A percentile compares a stretch with the other conserved stretches of the same genome.
Evolutionary conservation across 2,888 invertebrate species (phyloP).

Genomic region (Oligia strigilis): DNA sequence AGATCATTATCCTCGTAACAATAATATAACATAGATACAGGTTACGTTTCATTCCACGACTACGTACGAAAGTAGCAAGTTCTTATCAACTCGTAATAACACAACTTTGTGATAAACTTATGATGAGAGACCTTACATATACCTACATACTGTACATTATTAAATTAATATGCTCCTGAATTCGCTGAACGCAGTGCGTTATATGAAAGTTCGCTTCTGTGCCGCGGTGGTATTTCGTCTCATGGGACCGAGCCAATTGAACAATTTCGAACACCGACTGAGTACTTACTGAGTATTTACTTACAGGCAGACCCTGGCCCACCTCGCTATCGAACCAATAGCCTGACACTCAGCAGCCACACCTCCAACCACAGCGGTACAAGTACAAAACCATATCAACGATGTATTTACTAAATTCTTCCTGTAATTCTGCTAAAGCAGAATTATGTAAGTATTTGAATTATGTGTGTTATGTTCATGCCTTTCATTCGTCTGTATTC

Average conservation of each 20-base stretch:
- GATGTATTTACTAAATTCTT: background rate
- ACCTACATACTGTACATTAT: background rate
- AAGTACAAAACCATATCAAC: no score
- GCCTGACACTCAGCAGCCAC: no score
- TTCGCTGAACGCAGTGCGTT: background rate
- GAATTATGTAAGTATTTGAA: no score
- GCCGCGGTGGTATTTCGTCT: background rate
- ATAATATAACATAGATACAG: conserved; percentile 30
- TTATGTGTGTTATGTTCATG: no score
- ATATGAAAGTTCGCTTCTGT: background rate
- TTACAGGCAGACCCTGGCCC: background rate
- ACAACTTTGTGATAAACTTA: conserved; percentile 24
- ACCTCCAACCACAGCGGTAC: no score
- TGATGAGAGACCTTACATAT: background rate
- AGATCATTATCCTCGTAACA: conserved; percentile 48
- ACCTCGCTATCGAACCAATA: no score
- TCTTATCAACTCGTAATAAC: conserved; percentile 18
- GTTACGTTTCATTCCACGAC: conserved; percentile 15
- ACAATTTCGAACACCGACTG: background rate
- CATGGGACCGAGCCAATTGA: background rate
- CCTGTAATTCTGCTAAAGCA: background rate
- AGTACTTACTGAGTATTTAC: background rate
- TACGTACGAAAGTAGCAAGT: conserved; percentile 15
- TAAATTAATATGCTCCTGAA: background rate
- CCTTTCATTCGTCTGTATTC: no score